Conservation (phyloP, 2,888 invertebrate genomes). For the Coecobrya sp. region DNA sequence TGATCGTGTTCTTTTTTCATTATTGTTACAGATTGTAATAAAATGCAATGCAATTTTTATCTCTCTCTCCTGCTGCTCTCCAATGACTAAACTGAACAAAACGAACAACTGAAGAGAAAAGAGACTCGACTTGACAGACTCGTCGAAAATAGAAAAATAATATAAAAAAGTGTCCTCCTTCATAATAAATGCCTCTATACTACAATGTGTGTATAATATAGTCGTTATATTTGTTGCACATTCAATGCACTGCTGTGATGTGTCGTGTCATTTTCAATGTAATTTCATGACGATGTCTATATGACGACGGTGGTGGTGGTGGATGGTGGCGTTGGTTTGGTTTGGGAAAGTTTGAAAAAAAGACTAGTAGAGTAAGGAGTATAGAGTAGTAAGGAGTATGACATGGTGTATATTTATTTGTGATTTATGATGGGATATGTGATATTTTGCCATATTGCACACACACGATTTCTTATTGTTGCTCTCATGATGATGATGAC, state of each 20-base stretch:
- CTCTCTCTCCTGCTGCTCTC: neutral
- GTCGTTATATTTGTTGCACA: conserved; percentile 7
- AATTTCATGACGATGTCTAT: conserved; percentile 40
- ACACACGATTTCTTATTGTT: conserved; percentile 64
- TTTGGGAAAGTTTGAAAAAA: conserved; percentile 74
- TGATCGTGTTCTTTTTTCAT: neutral
- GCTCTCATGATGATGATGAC: conserved; percentile 1
- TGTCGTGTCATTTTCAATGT: conserved; percentile 71
- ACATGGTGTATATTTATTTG: conserved; percentile 62
- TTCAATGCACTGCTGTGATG: conserved; percentile 15
- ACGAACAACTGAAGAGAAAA: neutral
- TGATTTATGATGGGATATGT: conserved; percentile 72
- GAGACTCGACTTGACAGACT: conserved; percentile 29
- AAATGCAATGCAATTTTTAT: conserved; percentile 9
- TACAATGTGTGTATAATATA: neutral
- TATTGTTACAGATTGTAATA: conserved; percentile 33
- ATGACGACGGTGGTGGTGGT: conserved; percentile 8
- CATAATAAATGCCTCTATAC: conserved; percentile 6
- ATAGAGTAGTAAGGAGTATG: conserved; percentile 19
- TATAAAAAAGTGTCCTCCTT: conserved; percentile 61
- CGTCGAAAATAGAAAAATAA: conserved; percentile 43
- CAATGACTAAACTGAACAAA: conserved; percentile 7
- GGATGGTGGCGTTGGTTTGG: neutral
- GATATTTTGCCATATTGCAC: conserved; percentile 64
- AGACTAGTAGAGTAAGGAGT: conserved; percentile 26